phyloP scores from a whole-genome alignment of 2,797 vertebrate species.

The Aeoliscus strigatus region DNA sequence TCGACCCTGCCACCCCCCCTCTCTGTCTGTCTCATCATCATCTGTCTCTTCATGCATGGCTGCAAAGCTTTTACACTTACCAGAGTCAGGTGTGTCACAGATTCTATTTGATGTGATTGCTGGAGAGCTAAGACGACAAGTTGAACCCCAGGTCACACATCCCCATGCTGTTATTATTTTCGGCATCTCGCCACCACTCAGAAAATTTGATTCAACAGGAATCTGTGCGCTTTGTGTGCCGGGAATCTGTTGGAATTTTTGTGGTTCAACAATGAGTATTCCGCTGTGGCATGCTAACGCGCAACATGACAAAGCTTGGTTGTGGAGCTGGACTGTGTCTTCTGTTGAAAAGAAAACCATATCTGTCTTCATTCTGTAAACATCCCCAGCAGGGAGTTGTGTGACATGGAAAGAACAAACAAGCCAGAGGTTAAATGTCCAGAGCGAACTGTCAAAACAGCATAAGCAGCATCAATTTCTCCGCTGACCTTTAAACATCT shows the following conservation, averaged over 20 bases:
- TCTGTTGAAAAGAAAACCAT: constrained; percentile 18
- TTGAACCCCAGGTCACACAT: not conserved
- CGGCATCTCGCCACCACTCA: constrained; percentile 4
- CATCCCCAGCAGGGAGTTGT: constrained; percentile 7
- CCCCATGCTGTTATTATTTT: constrained; percentile 2
- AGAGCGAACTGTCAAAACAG: constrained; percentile 2
- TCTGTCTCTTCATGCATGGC: no score
- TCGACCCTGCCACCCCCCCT: not conserved
- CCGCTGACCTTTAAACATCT: not conserved
- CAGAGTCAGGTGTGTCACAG: constrained; percentile 8
- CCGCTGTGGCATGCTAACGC: constrained; percentile 22
- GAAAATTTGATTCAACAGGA: constrained; percentile 35
- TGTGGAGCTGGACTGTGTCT: constrained; percentile 8
- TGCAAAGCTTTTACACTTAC: constrained; percentile 7
- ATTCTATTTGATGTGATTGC: constrained; percentile 2
- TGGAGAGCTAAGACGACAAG: constrained; percentile 11
- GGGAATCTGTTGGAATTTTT: constrained; percentile 23
- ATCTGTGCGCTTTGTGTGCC: constrained; percentile 19
- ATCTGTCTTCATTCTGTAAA: constrained; percentile 21
- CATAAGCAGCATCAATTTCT: not conserved
- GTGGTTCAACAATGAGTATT: constrained; percentile 9
- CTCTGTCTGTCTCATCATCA: not conserved
- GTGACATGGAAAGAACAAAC: constrained; percentile 1
- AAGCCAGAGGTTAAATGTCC: constrained; percentile 7
- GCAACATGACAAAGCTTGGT: constrained; percentile 22